Evolutionary conservation across 2,113 vertebrate species (phyloP), one percentile per base, ranked within the genome.

Genomic region (Pelodiscus sinensis): DNA sequence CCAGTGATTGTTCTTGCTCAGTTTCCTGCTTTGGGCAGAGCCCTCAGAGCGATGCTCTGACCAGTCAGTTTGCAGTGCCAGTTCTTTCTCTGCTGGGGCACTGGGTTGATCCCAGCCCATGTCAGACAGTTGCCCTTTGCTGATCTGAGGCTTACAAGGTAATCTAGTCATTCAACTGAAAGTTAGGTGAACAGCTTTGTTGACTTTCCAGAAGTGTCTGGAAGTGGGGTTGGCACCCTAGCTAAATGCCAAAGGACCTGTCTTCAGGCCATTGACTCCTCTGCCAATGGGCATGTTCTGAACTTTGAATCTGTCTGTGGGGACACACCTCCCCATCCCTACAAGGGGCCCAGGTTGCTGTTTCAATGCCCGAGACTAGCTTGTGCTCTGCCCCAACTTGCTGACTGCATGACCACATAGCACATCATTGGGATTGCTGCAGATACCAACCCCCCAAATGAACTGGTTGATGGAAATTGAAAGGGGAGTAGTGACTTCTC

Each of bases 1-100:
- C 31, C 65, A 68, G 16, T 29, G 31, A 15, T n/a, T 16, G 15
- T 8, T 68, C 65, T n/a, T 8, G 16, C 65, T 2, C 14, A 3
- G 29, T 84, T 44, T 38, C 55, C 79, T n/a, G 29, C 21, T 90
- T 55, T 73, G 71, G n/a, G 35, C 71, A 80, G 83, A 44, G 52
- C 73, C 14, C 52, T 54, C 68, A 8, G 19, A 25, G 18, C 2
- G 22, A 80, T 84, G 57, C 29, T 6, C 15, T 29, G 57, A 75
- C 5, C 0, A 0, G 56, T 0, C 2, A 18, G 27, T 79, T 15
- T n/a, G 2, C 0, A 11, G 29, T 88, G 7, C 22, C 50, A 50
- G n/a, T 31, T 91, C 31, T 65, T 2, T 31, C 31, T 79, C n/a
- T 62, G 86, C 35, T 38, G 22, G 11, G 38, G 5, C 35, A 44